Evolutionary conservation across 2,888 invertebrate genomes (phyloP).

Genomic region (Corythucha ciliata): DNA sequence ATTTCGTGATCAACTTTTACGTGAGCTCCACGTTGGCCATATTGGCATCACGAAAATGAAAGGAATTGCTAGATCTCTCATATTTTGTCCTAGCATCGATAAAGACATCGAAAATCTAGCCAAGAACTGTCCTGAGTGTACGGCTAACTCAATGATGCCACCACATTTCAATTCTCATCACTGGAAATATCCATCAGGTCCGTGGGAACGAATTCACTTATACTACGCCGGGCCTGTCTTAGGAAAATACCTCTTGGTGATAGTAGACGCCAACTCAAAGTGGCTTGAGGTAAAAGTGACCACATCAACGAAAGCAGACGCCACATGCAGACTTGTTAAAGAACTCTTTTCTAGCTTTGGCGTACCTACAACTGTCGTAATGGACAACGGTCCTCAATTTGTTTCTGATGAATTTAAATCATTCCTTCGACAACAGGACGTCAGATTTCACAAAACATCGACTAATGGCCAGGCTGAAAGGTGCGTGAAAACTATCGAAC

Average conservation of each 20-base stretch:
- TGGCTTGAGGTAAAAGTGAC: constrained; percentile 32
- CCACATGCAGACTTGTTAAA: constrained; percentile 25
- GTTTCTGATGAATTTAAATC: constrained; percentile 24
- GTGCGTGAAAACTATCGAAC: constrained; percentile 17
- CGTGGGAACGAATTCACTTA: constrained; percentile 33
- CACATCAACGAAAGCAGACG: constrained; percentile 24
- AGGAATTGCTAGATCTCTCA: constrained; percentile 7
- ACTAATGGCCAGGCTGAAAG: constrained; percentile 20
- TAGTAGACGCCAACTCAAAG: constrained; percentile 34
- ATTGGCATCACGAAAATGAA: constrained; percentile 16
- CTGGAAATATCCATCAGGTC: constrained; percentile 31
- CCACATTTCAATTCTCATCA: constrained; percentile 23
- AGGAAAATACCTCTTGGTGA: constrained; percentile 30
- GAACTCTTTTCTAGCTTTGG: constrained; percentile 28
- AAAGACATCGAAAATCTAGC: constrained; percentile 23
- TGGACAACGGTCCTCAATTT: constrained; percentile 32
- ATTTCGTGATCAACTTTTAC: no score
- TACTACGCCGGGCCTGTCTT: constrained; percentile 30
- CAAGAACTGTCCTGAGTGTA: constrained; percentile 24
- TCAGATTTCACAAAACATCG: constrained; percentile 28
- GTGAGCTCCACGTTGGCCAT: constrained; percentile 5
- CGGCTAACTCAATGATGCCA: constrained; percentile 9
- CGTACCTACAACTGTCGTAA: constrained; percentile 27
- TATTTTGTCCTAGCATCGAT: constrained; percentile 9
- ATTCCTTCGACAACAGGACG: constrained; percentile 28